These are phyloP conservation scores for Pangasius sanitwongsei DNA, from an alignment of 2,797 vertebrate genomes.

Conservation along the genomic window DNA sequence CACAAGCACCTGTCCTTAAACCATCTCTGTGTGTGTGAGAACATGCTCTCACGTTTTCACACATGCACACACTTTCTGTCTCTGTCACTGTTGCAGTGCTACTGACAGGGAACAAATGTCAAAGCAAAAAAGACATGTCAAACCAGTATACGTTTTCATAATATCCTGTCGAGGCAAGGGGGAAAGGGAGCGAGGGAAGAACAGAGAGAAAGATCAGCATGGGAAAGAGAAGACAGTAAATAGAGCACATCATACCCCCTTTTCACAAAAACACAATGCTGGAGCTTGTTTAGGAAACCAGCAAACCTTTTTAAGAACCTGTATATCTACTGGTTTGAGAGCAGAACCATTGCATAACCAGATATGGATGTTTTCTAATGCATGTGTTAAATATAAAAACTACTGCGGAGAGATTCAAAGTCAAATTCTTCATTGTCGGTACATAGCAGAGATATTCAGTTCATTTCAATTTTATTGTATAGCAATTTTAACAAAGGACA, in stretches of 20 bases:
- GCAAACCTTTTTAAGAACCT: neutral
- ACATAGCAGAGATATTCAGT: neutral
- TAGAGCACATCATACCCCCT: neutral
- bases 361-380: neutral
- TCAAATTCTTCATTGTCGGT: neutral
- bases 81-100: constrained; percentile 3
- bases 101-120: constrained; percentile 17
- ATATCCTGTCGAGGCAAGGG: neutral
- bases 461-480: neutral
- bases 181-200: constrained; percentile 21
- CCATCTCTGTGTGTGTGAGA: constrained; percentile 15
- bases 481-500: neutral
- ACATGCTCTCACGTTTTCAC: constrained; percentile 19
- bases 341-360: neutral
- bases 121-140: neutral
- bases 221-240: neutral
- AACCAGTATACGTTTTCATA: neutral
- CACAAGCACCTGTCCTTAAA: neutral
- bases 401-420: neutral
- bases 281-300: neutral
- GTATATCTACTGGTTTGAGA: neutral
- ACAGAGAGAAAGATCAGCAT: neutral
- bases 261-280: neutral
- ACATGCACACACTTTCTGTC: neutral
- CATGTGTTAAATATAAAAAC: neutral